Conservation (phyloP, 2,797 vertebrate species). For the Falco peregrinus region DNA sequence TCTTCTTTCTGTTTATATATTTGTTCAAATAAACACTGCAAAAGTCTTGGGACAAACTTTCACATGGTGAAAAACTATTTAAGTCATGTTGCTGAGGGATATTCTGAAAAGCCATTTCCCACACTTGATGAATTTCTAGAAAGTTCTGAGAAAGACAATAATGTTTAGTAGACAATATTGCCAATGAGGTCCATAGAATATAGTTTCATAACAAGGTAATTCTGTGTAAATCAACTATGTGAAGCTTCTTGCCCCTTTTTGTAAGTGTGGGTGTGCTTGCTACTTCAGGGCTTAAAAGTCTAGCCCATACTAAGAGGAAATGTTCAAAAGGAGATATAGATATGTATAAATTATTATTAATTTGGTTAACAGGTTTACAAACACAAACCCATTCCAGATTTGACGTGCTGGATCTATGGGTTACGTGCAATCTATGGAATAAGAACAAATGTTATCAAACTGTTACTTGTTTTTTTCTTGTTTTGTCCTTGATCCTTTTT, state of each 20-base stretch:
- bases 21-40: background rate
- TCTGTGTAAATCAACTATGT: background rate
- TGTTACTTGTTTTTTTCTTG: background rate
- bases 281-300: background rate
- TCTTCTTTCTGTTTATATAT: background rate
- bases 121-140: background rate
- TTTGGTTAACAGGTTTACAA: background rate
- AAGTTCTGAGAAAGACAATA: background rate
- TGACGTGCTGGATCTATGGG: background rate
- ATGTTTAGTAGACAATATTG: background rate
- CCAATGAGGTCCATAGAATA: background rate
- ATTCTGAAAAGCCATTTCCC: background rate
- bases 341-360: background rate
- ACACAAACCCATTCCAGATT: background rate
- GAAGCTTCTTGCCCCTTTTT: background rate
- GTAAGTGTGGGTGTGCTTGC: rapidly evolving
- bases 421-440: background rate
- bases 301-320: background rate
- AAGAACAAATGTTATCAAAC: background rate
- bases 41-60: background rate
- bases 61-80: background rate
- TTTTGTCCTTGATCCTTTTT: background rate
- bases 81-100: background rate
- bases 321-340: background rate
- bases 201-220: background rate